Evolutionary conservation across 2,113 vertebrate species (phyloP).

Genomic region (Lepisosteus oculatus): DNA sequence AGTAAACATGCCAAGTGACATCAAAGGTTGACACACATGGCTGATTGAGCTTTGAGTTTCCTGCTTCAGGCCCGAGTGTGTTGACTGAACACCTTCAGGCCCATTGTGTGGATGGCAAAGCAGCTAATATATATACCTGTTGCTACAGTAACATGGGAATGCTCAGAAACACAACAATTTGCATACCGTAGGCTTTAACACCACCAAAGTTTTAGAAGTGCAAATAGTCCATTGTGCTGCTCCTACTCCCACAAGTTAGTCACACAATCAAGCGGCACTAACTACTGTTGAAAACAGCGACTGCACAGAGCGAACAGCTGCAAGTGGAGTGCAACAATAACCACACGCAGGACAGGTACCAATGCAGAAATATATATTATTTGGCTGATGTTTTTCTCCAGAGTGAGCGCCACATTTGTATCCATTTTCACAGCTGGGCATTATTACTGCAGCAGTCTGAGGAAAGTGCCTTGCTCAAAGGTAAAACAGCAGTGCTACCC

Average conservation of each 20-base stretch:
- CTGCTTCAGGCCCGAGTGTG: slow-evolving; percentile 2
- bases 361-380: not conserved
- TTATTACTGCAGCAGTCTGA: too few relatives aligned
- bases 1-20: slow-evolving; percentile 25
- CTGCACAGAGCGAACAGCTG: slow-evolving; percentile 9
- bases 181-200: slow-evolving; percentile 34
- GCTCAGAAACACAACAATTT: slow-evolving; percentile 9
- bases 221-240: slow-evolving; percentile 38
- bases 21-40: slow-evolving; percentile 11
- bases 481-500: too few relatives aligned
- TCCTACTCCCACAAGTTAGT: slow-evolving; percentile 16
- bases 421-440: too few relatives aligned
- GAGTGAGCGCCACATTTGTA: too few relatives aligned
- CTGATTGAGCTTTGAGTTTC: not conserved
- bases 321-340: slow-evolving; percentile 1
- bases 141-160: slow-evolving; percentile 6
- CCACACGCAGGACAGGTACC: slow-evolving; percentile 11
- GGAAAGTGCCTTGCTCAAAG: too few relatives aligned
- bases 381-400: too few relatives aligned
- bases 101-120: slow-evolving; percentile 34
- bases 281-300: not conserved
- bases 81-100: slow-evolving; percentile 36
- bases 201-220: slow-evolving; percentile 36
- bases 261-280: slow-evolving; percentile 24
- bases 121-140: slow-evolving; percentile 50